phyloP scores from a whole-genome alignment of 1,140 invertebrate genomes.

The Heliconius melpomene region DNA sequence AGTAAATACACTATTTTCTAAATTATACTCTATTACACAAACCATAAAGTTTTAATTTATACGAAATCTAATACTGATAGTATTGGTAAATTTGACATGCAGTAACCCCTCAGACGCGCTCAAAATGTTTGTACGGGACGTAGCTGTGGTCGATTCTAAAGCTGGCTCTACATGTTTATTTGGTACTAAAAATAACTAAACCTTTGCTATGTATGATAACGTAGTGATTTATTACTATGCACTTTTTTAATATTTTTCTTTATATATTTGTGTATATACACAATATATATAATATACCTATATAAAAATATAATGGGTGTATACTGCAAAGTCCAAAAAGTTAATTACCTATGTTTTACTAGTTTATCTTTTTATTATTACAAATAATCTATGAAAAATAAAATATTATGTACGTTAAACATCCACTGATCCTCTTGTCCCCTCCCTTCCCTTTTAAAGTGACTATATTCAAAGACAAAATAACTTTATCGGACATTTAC shows the following conservation, averaged over 20 bases:
- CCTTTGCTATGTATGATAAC: too few relatives aligned
- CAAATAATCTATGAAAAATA: too few relatives aligned
- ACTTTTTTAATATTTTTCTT: too few relatives aligned
- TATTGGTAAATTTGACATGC: slow-evolving; percentile 24
- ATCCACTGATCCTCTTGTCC: background rate
- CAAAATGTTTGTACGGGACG: slow-evolving; percentile 29
- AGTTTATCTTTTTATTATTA: too few relatives aligned
- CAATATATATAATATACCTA: too few relatives aligned
- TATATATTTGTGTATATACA: too few relatives aligned
- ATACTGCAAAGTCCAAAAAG: too few relatives aligned
- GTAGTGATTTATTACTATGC: too few relatives aligned
- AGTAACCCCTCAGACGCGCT: slow-evolving; percentile 31
- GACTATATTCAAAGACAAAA: background rate
- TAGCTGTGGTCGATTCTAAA: slow-evolving; percentile 23
- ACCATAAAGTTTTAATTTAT: background rate
- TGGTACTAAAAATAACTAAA: background rate
- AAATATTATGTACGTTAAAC: too few relatives aligned
- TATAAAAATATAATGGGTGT: too few relatives aligned
- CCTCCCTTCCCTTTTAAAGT: background rate
- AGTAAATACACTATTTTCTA: background rate
- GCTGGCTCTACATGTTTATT: slow-evolving; percentile 14
- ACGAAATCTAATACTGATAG: background rate
- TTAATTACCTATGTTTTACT: too few relatives aligned
- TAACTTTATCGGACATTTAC: background rate
- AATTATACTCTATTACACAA: background rate